Evolutionary conservation across 1,140 invertebrate species (phyloP), one percentile per base, ranked within the genome.

Genomic region (Bombus sylvicola): DNA sequence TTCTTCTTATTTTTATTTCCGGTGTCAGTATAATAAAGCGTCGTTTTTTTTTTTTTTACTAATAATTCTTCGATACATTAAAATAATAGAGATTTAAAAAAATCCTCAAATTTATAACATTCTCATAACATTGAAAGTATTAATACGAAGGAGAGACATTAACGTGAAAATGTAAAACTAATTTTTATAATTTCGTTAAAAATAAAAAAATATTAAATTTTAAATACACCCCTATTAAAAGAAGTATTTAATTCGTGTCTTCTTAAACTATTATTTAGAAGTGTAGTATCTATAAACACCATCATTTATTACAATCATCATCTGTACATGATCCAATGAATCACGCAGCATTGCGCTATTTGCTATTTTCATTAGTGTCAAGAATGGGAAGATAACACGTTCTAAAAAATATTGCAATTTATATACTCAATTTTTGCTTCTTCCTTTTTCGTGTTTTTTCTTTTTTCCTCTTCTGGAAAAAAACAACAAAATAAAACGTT

Each of bases 351-450:
- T 73, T n/a, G 13, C 28, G 2, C 3, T 59, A 28, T 59, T 12
- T n/a, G 1, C 47, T 53, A 53, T 22, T 53, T 53, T 22, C 1
- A 53, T 22, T 6, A 53, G 1, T 18, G 1, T 53, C 1, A 1
- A 22, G 47, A 53, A 8, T 6, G 18, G 22, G 18, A 62, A 5
- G 12, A 9, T 74, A 34, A 39, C 18, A 6, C 59, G 5, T 1
- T 13, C 8, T 53, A 6, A 9, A 43, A 37, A 9, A 22, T 22
- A 18, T 4, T 22, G 31, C 15, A 25, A 57, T 64, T 57, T 73
- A 90, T 80, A 85, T 87, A 28, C 76, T 88, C 18, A 90, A 8
- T 15, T 91, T 89, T 15, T 87, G 75, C n/a, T 90, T 90, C 72
- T 91, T 91, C 31, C 34, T 59, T 1, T 69, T 86, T 12, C 47